phyloP scores from a whole-genome alignment of 2,113 vertebrate species.

The Cinclus cinclus region DNA sequence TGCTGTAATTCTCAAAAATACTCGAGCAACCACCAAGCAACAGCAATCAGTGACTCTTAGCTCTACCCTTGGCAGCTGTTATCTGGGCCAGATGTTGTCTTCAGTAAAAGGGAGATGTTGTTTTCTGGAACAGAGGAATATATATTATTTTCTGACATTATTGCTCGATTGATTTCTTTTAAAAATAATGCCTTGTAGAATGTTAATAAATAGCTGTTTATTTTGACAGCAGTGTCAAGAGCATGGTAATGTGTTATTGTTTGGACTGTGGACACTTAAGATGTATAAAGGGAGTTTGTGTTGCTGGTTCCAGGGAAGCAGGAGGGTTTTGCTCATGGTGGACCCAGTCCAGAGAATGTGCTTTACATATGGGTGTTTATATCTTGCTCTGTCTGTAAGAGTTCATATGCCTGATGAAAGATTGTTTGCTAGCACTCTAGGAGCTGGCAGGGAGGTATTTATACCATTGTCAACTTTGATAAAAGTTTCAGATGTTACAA shows the following conservation, averaged over 20 bases:
- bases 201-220: slow-evolving; percentile 70
- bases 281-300: slow-evolving; percentile 17
- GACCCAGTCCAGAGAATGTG: slow-evolving; percentile 53
- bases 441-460: slow-evolving; percentile 53
- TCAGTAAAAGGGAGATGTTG: slow-evolving; percentile 66
- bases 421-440: slow-evolving; percentile 46
- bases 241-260: slow-evolving; percentile 65
- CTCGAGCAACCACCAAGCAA: not conserved
- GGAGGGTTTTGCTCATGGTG: slow-evolving; percentile 33
- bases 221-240: slow-evolving; percentile 66
- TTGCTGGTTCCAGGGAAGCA: slow-evolving; percentile 44
- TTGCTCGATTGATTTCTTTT: slow-evolving; percentile 28
- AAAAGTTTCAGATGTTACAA: slow-evolving; percentile 35
- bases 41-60: not conserved
- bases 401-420: slow-evolving; percentile 54
- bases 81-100: slow-evolving; percentile 75
- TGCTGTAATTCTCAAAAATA: not conserved
- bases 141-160: slow-evolving; percentile 57
- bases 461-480: slow-evolving; percentile 32
- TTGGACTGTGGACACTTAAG: slow-evolving; percentile 33
- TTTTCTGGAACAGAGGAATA: slow-evolving; percentile 64
- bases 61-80: slow-evolving; percentile 41
- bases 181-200: slow-evolving; percentile 64
- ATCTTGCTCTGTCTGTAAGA: slow-evolving; percentile 22
- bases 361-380: slow-evolving; percentile 54